Conservation (phyloP, 2,113 vertebrate species). For the Peucedramus taeniatus region DNA sequence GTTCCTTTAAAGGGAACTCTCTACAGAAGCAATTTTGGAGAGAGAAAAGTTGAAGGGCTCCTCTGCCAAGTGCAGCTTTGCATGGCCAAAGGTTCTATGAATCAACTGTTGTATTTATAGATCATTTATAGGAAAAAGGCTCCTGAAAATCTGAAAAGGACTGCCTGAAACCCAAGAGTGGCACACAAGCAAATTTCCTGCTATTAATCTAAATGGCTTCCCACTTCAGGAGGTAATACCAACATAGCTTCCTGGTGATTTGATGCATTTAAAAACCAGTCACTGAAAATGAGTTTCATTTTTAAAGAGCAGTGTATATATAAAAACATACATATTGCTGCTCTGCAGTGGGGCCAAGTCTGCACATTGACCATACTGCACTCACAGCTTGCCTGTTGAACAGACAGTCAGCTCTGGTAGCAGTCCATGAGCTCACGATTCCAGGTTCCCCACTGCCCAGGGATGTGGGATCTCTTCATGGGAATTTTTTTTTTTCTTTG, state of each 20-base stretch:
- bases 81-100: not conserved
- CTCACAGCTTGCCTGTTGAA: not conserved
- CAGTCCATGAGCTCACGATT: fast-evolving
- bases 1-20: not conserved
- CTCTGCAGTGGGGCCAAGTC: not conserved
- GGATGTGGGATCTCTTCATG: fast-evolving
- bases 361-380: not conserved
- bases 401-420: not conserved
- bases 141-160: not conserved
- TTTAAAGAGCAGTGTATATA: not conserved
- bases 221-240: not conserved
- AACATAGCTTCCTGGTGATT: not conserved
- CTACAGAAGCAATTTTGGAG: not conserved
- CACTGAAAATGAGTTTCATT: not conserved
- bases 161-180: not conserved
- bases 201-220: conserved; percentile 3
- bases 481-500: not conserved
- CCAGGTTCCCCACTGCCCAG: not conserved
- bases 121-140: not conserved
- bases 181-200: not conserved
- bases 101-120: not conserved
- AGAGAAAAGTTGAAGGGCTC: not conserved
- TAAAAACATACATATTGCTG: not conserved
- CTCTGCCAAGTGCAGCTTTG: not conserved
- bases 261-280: not conserved